Evolutionary conservation across 1,140 invertebrate species (phyloP).

Genomic region (Lutraria rhynchaena): DNA sequence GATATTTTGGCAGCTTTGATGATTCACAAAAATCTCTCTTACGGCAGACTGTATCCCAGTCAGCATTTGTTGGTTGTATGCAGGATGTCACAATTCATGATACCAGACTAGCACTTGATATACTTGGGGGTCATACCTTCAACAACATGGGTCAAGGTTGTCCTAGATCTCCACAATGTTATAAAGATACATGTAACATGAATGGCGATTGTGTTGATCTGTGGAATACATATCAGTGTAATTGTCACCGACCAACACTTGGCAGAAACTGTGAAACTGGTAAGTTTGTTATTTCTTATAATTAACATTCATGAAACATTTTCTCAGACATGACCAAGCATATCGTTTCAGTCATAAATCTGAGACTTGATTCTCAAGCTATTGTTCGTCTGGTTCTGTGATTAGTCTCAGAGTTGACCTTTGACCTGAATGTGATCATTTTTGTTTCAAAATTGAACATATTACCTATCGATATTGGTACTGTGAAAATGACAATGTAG

Average conservation of each 20-base stretch:
- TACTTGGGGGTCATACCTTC: conserved; percentile 58
- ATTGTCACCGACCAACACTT: conserved; percentile 92
- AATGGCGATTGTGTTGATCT: conserved; percentile 93
- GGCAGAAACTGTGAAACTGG: conserved; percentile 94
- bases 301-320: too few relatives aligned
- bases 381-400: background rate
- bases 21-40: too few relatives aligned
- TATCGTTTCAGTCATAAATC: background rate
- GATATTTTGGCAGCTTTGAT: conserved; percentile 15
- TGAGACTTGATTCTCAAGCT: background rate
- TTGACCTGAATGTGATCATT: too few relatives aligned
- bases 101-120: conserved; percentile 22
- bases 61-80: conserved; percentile 92
- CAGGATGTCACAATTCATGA: conserved; percentile 93
- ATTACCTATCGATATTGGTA: too few relatives aligned
- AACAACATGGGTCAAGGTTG: conserved; percentile 85
- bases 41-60: conserved; percentile 21
- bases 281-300: conserved; percentile 82
- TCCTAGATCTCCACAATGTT: conserved; percentile 90
- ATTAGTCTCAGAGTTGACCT: too few relatives aligned
- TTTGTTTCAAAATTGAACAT: too few relatives aligned
- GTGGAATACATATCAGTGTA: conserved; percentile 93
- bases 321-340: too few relatives aligned
- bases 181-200: conserved; percentile 92
- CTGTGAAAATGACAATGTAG: too few relatives aligned